Evolutionary conservation across 1,140 invertebrate species (phyloP).

Genomic region (Berghia stephanieae): DNA sequence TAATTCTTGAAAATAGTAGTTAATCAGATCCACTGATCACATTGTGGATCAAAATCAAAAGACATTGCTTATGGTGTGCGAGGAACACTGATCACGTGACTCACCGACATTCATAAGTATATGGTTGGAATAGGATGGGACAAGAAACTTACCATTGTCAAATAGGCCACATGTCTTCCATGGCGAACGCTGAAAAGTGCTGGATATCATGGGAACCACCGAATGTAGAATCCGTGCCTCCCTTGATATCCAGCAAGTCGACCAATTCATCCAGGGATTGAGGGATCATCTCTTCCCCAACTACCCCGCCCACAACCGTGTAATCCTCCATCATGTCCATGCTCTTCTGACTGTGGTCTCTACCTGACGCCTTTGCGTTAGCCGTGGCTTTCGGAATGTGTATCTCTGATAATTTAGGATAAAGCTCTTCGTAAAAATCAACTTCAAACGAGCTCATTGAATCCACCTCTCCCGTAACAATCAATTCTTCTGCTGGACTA

Average conservation of each 20-base stretch:
- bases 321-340: conserved; percentile 23
- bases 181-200: conserved; percentile 49
- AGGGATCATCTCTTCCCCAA: conserved; percentile 38
- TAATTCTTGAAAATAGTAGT: no score
- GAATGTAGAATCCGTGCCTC: conserved; percentile 22
- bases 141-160: conserved; percentile 47
- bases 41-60: no score
- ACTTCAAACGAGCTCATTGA: no score
- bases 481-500: not conserved
- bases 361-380: not conserved
- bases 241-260: conserved; percentile 48
- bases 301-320: conserved; percentile 23
- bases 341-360: conserved; percentile 29
- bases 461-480: not conserved
- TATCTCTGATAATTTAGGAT: no score
- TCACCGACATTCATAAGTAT: no score
- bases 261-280: conserved; percentile 51
- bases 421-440: no score
- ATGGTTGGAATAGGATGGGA: no score
- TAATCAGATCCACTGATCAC: no score
- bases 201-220: conserved; percentile 43
- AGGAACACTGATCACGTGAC: no score
- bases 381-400: conserved; percentile 20
- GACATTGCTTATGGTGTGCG: no score
- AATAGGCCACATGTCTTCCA: conserved; percentile 58